phyloP scores from a whole-genome alignment of 2,797 vertebrate species.

The Poecilia gillii region DNA sequence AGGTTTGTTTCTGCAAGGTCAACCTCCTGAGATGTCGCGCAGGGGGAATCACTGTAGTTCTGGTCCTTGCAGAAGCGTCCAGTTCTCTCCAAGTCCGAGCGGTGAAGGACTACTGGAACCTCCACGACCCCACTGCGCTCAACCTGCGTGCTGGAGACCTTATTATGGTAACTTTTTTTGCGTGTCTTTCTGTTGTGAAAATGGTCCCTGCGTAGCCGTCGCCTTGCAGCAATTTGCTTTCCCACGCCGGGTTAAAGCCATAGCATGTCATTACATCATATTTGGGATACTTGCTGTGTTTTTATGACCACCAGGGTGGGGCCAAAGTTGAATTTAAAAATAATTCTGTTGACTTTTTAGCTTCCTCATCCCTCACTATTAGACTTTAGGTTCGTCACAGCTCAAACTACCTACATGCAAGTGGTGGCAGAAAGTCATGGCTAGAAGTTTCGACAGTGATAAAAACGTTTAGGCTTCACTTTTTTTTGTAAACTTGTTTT shows the following conservation, averaged over 20 bases:
- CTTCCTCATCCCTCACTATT: background rate
- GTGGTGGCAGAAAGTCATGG: background rate
- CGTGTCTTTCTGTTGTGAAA: background rate
- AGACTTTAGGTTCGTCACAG: background rate
- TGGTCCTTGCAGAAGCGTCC: slow-evolving; percentile 85
- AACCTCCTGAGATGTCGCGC: slow-evolving; percentile 60
- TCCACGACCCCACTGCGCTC: slow-evolving; percentile 94
- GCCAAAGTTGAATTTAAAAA: background rate
- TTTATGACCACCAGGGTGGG: slow-evolving; percentile 2
- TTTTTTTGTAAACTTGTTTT: background rate
- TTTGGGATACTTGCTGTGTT: slow-evolving; percentile 4
- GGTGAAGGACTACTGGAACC: slow-evolving; percentile 97
- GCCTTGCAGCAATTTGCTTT: background rate
- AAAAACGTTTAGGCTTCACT: background rate
- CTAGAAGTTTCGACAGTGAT: background rate
- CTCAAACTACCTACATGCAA: background rate
- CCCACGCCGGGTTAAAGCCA: background rate
- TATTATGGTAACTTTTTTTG: slow-evolving; percentile 84
- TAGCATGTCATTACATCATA: slow-evolving; percentile 1
- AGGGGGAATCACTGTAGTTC: background rate
- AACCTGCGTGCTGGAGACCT: slow-evolving; percentile 92
- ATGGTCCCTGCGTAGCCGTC: background rate
- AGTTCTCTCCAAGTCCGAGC: slow-evolving; percentile 94
- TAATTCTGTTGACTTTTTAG: background rate
- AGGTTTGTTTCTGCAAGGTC: slow-evolving; percentile 81